phyloP scores from a whole-genome alignment of 1,140 invertebrate genomes.

The Homalodisca vitripennis region DNA sequence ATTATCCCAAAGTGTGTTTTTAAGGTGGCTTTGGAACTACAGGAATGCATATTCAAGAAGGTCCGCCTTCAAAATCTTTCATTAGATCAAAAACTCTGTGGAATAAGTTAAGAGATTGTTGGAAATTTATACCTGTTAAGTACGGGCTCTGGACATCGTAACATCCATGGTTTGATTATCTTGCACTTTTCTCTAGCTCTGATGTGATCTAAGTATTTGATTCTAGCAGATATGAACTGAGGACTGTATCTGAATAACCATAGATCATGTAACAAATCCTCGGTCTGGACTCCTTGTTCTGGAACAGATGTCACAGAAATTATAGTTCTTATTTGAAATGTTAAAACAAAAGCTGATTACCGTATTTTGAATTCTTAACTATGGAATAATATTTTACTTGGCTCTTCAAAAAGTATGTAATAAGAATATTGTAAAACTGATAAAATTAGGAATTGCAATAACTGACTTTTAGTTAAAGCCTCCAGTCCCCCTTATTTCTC shows the following conservation, averaged over 20 bases:
- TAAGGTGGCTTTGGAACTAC: neutral
- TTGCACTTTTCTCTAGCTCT: conserved; percentile 20
- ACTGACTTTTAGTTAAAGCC: neutral
- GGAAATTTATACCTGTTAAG: conserved; percentile 32
- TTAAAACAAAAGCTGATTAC: neutral
- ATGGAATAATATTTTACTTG: neutral
- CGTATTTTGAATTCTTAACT: neutral
- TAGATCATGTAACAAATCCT: conserved; percentile 8
- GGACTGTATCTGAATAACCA: conserved; percentile 3
- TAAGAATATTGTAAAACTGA: neutral
- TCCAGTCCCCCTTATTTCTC: no score
- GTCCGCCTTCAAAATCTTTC: neutral
- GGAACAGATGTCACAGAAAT: neutral
- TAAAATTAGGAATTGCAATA: neutral
- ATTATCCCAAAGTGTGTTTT: no score
- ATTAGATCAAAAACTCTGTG: neutral
- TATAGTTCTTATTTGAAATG: neutral
- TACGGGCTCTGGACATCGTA: conserved; percentile 37
- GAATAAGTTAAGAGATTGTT: neutral
- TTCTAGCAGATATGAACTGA: conserved; percentile 11
- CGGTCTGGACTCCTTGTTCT: neutral
- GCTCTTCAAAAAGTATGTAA: neutral
- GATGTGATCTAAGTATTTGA: conserved; percentile 16
- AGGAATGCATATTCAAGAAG: neutral
- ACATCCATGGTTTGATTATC: conserved; percentile 43